These are phyloP conservation scores for Bungarus multicinctus DNA, from an alignment of 2,113 vertebrate genomes.

Conservation along the genomic window DNA sequence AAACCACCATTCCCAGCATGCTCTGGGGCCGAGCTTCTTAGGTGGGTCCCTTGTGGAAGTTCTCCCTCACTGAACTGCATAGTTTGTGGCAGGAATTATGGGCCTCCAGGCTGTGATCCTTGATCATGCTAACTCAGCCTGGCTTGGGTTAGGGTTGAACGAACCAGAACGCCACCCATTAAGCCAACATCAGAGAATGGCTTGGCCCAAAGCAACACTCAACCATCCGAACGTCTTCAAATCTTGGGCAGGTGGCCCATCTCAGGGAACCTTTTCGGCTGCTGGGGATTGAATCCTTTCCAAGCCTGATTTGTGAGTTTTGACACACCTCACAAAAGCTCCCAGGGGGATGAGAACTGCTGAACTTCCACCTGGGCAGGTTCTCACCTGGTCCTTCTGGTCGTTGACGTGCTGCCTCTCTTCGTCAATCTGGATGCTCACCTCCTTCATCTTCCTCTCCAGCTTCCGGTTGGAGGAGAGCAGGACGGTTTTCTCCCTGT, in stretches of 20 bases:
- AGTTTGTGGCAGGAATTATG: background rate
- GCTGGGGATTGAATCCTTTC: background rate
- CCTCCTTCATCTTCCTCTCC: slow-evolving; percentile 90
- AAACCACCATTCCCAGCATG: background rate
- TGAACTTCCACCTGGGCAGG: fast-evolving
- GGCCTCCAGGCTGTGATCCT: background rate
- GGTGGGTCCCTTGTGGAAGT: background rate
- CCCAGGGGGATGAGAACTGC: background rate
- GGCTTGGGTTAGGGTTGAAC: background rate
- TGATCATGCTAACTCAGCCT: background rate
- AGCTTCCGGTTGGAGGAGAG: slow-evolving; percentile 83
- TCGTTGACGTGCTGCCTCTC: slow-evolving; percentile 84
- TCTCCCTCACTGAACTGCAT: background rate
- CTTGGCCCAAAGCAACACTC: background rate
- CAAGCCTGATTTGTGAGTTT: background rate
- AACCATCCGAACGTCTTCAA: background rate
- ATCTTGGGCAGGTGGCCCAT: background rate
- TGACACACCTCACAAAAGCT: background rate
- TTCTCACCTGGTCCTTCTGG: slow-evolving; percentile 88
- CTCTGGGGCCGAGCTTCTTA: background rate
- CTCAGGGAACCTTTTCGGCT: background rate
- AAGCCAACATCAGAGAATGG: background rate
- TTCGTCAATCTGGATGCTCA: slow-evolving; percentile 87
- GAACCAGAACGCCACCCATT: background rate
- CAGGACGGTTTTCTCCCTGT: slow-evolving; percentile 83